phyloP scores from a whole-genome alignment of 2,888 invertebrate genomes.

The Plutella xylostella region DNA sequence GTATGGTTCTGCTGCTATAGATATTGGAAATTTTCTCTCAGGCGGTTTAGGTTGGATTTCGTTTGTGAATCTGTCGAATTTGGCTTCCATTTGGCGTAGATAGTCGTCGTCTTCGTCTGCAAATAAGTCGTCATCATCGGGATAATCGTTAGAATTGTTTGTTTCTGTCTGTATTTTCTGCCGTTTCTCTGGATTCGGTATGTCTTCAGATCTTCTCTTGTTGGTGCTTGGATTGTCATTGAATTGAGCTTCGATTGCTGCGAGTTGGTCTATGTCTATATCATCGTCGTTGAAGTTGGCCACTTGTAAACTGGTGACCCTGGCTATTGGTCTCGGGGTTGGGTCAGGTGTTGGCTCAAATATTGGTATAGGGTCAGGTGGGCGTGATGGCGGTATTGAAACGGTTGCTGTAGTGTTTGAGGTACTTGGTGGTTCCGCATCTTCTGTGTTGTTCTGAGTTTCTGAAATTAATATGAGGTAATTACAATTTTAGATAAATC shows the following conservation, averaged over 20 bases:
- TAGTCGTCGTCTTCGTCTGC: constrained; percentile 46
- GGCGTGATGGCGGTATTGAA: constrained; percentile 28
- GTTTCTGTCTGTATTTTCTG: constrained; percentile 27
- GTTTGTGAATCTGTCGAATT: constrained; percentile 11
- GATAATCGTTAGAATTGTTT: constrained; percentile 36
- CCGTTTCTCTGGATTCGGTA: constrained; percentile 38
- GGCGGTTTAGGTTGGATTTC: constrained; percentile 16
- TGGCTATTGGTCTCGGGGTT: constrained; percentile 25
- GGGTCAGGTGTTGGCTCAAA: constrained; percentile 23
- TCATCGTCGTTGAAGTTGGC: constrained; percentile 36
- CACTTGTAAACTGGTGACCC: constrained; percentile 32
- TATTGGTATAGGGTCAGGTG: neutral
- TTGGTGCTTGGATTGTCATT: constrained; percentile 21
- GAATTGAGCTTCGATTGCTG: constrained; percentile 43
- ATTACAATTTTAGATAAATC: too few species aligned
- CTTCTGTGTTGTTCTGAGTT: constrained; percentile 25
- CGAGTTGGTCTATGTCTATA: constrained; percentile 45
- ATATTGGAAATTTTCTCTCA: constrained; percentile 21
- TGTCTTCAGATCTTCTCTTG: constrained; percentile 29
- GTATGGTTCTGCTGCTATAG: constrained; percentile 41
- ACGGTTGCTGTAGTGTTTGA: constrained; percentile 33
- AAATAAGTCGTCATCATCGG: constrained; percentile 38
- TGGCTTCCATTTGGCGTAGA: constrained; percentile 39
- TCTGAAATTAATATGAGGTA: constrained; percentile 31
- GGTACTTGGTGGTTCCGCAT: constrained; percentile 30